Percentiles rank a stretch among this genome's conserved stretches.
Conservation (phyloP, 2,113 vertebrate species). For the Perca flavescens region DNA sequence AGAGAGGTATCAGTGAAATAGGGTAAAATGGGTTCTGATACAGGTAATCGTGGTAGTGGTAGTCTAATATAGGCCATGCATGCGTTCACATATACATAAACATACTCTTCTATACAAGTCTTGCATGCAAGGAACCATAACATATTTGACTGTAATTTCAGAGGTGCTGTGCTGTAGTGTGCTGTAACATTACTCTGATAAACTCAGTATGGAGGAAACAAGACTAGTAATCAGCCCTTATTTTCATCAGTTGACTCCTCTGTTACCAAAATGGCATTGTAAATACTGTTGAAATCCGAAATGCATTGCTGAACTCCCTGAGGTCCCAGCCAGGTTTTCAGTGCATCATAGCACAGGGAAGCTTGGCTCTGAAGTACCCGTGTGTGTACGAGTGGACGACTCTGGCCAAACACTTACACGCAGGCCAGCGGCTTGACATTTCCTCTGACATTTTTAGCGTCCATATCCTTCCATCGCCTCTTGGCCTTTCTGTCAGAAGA, state of each 20-base stretch:
- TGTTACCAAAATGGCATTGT: background rate
- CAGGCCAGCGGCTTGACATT: slow-evolving; percentile 71
- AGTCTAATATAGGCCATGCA: no score
- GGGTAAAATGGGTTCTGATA: no score
- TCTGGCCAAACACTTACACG: slow-evolving; percentile 9
- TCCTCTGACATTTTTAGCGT: slow-evolving; percentile 71
- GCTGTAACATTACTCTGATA: no score
- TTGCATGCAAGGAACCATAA: no score
- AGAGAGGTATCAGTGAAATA: no score
- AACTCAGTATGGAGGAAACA: no score
- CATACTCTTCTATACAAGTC: no score
- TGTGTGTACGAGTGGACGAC: slow-evolving; percentile 2
- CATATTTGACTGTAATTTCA: no score
- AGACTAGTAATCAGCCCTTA: background rate
- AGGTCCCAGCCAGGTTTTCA: fast-evolving
- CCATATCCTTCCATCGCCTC: slow-evolving; percentile 56
- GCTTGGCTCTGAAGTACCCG: background rate
- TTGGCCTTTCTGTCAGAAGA: slow-evolving; percentile 56
- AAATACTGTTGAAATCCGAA: slow-evolving; percentile 14
- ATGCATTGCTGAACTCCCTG: background rate
- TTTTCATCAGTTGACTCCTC: slow-evolving; percentile 1
- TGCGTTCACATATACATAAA: no score
- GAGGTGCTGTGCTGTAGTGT: no score
- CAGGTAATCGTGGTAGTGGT: no score
- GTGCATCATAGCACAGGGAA: background rate